These are phyloP conservation scores for Timema podura DNA, from an alignment of 2,888 invertebrate species.

Conservation along the genomic window DNA sequence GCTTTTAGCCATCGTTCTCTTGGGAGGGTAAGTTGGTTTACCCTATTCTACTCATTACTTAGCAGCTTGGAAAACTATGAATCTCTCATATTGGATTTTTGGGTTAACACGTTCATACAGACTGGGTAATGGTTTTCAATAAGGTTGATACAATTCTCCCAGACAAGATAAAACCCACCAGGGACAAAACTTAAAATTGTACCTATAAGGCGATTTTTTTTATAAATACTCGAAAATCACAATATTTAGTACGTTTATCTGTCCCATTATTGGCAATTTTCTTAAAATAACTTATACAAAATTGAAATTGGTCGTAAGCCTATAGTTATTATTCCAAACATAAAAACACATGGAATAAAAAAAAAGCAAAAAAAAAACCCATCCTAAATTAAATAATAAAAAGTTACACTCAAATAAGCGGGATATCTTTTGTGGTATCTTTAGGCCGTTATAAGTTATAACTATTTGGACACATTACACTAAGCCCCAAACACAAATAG, in stretches of 20 bases:
- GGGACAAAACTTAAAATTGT: too few species aligned
- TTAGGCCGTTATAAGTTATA: too few species aligned
- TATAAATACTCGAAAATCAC: too few species aligned
- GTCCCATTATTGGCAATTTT: too few species aligned
- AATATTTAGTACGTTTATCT: too few species aligned
- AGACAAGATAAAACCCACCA: too few species aligned
- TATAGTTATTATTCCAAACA: neutral
- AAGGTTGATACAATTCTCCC: too few species aligned
- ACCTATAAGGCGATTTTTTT: too few species aligned
- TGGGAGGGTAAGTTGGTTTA: constrained; percentile 63
- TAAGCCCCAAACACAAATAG: too few species aligned
- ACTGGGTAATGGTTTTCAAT: neutral
- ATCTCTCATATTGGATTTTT: neutral
- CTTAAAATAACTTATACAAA: too few species aligned
- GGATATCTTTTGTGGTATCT: too few species aligned
- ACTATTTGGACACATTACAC: too few species aligned
- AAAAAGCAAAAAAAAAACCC: neutral
- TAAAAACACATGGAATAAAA: neutral
- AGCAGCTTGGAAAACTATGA: constrained; percentile 6
- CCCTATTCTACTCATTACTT: constrained; percentile 22
- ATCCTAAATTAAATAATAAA: neutral
- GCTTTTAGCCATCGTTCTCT: constrained; percentile 69
- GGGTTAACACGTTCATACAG: neutral
- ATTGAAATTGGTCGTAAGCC: neutral
- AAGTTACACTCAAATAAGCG: neutral